phyloP scores from a whole-genome alignment of 2,113 vertebrate species.

The Barbus barbus region DNA sequence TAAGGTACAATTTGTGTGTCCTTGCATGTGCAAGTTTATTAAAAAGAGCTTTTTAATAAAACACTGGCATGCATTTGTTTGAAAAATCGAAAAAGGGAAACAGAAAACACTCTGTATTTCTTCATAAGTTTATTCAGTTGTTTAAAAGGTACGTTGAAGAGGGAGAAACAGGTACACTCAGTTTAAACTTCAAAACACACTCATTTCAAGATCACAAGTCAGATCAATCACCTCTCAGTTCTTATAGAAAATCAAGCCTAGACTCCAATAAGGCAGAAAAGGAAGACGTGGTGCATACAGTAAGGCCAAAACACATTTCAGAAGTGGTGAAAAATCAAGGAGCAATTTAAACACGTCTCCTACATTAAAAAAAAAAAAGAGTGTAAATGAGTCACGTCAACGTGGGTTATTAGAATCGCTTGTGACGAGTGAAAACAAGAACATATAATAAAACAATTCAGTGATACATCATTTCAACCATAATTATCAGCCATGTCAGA shows the following conservation, averaged over 20 bases:
- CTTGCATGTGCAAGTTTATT: neutral
- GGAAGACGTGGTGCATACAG: slow-evolving; percentile 28
- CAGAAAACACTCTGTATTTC: neutral
- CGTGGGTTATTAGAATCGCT: neutral
- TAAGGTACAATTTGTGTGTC: neutral
- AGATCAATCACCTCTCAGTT: slow-evolving; percentile 24
- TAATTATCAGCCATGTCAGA: neutral
- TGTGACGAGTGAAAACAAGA: slow-evolving; percentile 8
- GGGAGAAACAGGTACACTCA: slow-evolving; percentile 41
- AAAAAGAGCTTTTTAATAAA: neutral
- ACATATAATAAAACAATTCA: neutral
- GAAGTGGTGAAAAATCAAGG: slow-evolving; percentile 39
- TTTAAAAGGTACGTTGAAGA: slow-evolving; percentile 43
- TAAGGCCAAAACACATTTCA: slow-evolving; percentile 55
- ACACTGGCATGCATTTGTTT: neutral
- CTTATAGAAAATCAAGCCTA: slow-evolving; percentile 38
- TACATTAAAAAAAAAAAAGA: neutral
- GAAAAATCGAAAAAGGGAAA: neutral
- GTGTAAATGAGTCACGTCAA: slow-evolving; percentile 16
- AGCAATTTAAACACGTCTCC: slow-evolving; percentile 13
- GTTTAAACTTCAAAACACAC: slow-evolving; percentile 52
- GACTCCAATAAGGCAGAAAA: slow-evolving; percentile 34
- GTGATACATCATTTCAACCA: neutral
- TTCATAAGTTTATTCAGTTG: slow-evolving; percentile 52
- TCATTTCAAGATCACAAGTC: slow-evolving; percentile 46